Base-by-base conservation (phyloP, 2,888 invertebrate genomes). In the Ornithoptera alexandrae region DNA sequence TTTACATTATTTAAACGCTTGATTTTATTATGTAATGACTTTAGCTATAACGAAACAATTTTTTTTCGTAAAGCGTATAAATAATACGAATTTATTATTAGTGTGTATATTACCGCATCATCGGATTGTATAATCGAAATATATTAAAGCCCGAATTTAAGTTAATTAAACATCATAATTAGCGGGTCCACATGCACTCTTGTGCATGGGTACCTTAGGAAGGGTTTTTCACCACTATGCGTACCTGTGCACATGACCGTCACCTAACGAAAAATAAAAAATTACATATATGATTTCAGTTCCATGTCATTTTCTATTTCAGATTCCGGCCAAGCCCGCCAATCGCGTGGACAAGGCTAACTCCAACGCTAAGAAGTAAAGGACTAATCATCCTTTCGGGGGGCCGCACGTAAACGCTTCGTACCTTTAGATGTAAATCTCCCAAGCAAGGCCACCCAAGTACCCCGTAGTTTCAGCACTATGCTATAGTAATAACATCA, bases 291-390 rank as follows among this genome's bases (percentile, higher is more conserved):
- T 12, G 1, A 59, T 3, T 36, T 36, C n/a, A 61, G n/a, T 6
- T n/a, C 60, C 61, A 62, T 62, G 5, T 53, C n/a, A n/a, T 64
- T 68, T 56, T 65, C n/a, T 39, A 30, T 83, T 85, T 69, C 81
- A 88, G 88, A 88, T 88, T 50, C 88, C 88, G n/a, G 74, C 82
- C 3, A 83, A 83, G 72, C 84, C 84, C 56, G 78, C 84, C 57
- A 79, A 78, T 67, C 82, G 83, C 22, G 67, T 76, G 0, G 77
- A 76, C 72, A 84, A 83, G 69, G 70, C 74, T 20, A 81, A 74
- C 8, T 67, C 82, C 30, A 80, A 74, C 73, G 66, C 76, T 0
- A 87, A 82, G 72, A 86, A 87, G 74, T 86, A 78, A 79, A 70
- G 56, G 50, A 22, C 10, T 18, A 53, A 42, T 42, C 7, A 15